Evolutionary conservation across 2,888 invertebrate genomes (phyloP).

Genomic region (Eilema depressum): DNA sequence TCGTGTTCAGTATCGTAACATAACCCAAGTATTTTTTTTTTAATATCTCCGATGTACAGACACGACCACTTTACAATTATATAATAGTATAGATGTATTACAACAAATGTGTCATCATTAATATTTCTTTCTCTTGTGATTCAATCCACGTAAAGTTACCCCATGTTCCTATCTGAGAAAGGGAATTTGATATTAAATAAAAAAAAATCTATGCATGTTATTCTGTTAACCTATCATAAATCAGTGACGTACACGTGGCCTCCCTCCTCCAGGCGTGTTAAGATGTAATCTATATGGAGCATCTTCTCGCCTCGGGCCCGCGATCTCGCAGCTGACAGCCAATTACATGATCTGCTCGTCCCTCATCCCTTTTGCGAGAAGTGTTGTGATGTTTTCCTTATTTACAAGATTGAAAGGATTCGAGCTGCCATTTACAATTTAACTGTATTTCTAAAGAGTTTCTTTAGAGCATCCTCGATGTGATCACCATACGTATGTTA

Average conservation of each 20-base stretch:
- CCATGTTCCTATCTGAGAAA: too few relatives aligned
- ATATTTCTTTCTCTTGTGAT: too few relatives aligned
- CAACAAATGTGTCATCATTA: too few relatives aligned
- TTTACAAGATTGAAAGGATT: neutral
- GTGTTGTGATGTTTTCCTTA: constrained; percentile 14
- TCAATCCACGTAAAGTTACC: too few relatives aligned
- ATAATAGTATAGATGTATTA: too few relatives aligned
- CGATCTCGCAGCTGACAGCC: constrained; percentile 15
- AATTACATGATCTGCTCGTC: constrained; percentile 12
- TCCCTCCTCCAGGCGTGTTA: neutral
- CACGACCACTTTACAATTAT: too few relatives aligned
- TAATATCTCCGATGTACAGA: too few relatives aligned
- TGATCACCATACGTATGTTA: neutral
- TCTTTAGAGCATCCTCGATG: neutral
- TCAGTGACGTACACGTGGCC: neutral
- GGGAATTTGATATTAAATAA: too few relatives aligned
- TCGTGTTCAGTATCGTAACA: too few relatives aligned
- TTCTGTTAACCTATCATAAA: neutral
- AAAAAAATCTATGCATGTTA: too few relatives aligned
- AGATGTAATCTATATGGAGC: constrained; percentile 11
- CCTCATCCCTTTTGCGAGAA: constrained; percentile 9
- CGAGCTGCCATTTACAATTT: neutral
- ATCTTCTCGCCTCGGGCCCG: constrained; percentile 8
- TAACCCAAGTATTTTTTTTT: too few relatives aligned
- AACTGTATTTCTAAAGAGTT: neutral